These are phyloP conservation scores for Marmota flaviventris DNA, from an alignment of 2,113 vertebrate genomes.

Conservation along the genomic window DNA sequence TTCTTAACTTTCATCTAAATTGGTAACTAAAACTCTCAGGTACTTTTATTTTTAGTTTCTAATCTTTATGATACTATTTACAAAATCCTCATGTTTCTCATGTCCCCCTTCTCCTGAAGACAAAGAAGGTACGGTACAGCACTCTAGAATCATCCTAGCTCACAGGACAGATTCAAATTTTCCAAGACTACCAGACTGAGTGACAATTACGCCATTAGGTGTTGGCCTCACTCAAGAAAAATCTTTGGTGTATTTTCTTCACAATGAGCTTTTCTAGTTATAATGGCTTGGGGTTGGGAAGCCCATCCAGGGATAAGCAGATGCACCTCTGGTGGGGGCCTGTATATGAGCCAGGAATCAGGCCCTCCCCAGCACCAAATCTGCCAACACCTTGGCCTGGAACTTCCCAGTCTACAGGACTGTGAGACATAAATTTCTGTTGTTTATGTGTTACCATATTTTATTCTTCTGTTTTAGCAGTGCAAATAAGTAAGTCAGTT, in stretches of 20 bases:
- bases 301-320: neutral
- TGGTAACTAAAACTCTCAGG: conserved; percentile 25
- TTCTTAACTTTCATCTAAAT: neutral
- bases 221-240: neutral
- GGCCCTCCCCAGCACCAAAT: neutral
- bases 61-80: neutral
- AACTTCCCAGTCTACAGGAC: neutral
- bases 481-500: neutral
- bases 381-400: neutral
- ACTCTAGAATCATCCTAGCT: neutral
- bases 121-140: neutral
- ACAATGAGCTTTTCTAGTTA: too few relatives aligned
- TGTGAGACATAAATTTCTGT: neutral
- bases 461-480: neutral
- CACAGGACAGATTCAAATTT: neutral
- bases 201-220: neutral
- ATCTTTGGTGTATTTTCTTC: neutral
- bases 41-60: neutral
- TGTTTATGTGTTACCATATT: neutral
- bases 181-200: neutral
- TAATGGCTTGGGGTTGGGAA: neutral
- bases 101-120: neutral
- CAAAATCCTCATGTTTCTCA: neutral
- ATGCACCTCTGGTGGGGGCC: neutral
- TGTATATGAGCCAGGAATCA: neutral